These are phyloP conservation scores for Cheirogaleus medius DNA, from an alignment of 2,113 vertebrate species.

Conservation along the genomic window DNA sequence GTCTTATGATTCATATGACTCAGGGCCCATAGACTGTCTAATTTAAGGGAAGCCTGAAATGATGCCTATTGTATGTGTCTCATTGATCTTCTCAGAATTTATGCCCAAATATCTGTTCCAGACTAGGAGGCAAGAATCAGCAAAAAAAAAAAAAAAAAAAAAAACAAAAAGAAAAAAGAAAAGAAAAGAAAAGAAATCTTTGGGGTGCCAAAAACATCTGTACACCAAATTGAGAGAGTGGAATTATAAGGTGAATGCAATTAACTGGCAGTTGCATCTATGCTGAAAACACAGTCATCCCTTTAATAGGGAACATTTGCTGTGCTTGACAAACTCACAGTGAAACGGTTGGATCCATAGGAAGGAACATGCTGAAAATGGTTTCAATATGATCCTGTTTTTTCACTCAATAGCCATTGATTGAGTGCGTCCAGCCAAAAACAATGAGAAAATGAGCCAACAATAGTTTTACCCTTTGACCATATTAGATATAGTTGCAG, in stretches of 20 bases:
- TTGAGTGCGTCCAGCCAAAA: slow-evolving; percentile 74
- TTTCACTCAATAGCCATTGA: slow-evolving; percentile 73
- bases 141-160: background rate
- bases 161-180: background rate
- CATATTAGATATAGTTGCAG: slow-evolving; percentile 50
- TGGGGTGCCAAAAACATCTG: background rate
- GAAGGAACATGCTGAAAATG: slow-evolving; percentile 66
- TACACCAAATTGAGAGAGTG: background rate
- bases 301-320: slow-evolving; percentile 11
- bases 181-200: background rate
- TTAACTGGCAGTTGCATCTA: slow-evolving; percentile 15
- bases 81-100: background rate
- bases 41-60: slow-evolving; percentile 34
- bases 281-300: background rate
- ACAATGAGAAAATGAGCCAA: slow-evolving; percentile 66
- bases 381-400: slow-evolving; percentile 72
- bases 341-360: slow-evolving; percentile 65
- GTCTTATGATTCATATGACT: background rate
- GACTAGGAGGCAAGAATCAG: background rate
- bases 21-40: background rate
- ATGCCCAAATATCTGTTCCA: slow-evolving; percentile 27
- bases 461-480: slow-evolving; percentile 66
- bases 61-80: background rate
- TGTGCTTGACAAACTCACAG: slow-evolving; percentile 33
- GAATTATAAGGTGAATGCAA: slow-evolving; percentile 53